phyloP scores from a whole-genome alignment of 2,888 invertebrate genomes.

The Drosophila paranaensis region DNA sequence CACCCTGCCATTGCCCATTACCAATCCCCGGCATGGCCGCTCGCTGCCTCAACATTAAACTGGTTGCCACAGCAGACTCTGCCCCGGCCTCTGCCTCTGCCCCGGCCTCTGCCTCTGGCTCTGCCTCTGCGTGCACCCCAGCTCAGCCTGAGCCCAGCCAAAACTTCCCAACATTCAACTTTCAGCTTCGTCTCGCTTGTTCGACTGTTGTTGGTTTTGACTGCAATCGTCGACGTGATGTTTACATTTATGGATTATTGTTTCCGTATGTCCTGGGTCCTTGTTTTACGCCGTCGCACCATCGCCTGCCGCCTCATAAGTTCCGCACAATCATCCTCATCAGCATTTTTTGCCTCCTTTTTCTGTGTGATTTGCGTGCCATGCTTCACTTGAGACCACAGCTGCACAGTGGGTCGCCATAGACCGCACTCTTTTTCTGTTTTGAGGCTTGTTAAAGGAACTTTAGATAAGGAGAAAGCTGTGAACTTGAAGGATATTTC shows the following conservation, averaged over 20 bases:
- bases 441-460: background rate
- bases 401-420: slow-evolving; percentile 43
- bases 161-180: slow-evolving; percentile 26
- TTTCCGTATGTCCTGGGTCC: slow-evolving; percentile 81
- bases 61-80: slow-evolving; percentile 38
- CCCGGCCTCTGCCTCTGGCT: background rate
- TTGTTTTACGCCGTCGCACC: slow-evolving; percentile 61
- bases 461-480: background rate
- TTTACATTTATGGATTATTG: slow-evolving; percentile 84
- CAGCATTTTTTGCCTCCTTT: slow-evolving; percentile 41
- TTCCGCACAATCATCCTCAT: slow-evolving; percentile 77
- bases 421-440: background rate
- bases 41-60: slow-evolving; percentile 52
- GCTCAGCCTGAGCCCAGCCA: slow-evolving; percentile 12
- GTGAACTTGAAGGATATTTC: background rate
- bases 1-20: slow-evolving; percentile 53
- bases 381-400: slow-evolving; percentile 23
- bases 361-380: slow-evolving; percentile 24
- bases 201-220: slow-evolving; percentile 63
- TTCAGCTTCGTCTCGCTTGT: slow-evolving; percentile 48
- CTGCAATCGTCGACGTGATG: slow-evolving; percentile 78
- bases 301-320: slow-evolving; percentile 54
- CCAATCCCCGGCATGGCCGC: slow-evolving; percentile 49
- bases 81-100: slow-evolving; percentile 25
- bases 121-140: slow-evolving; percentile 11